Evolutionary conservation across 2,113 vertebrate genomes (phyloP).

Genomic region (Pluvianellus socialis): DNA sequence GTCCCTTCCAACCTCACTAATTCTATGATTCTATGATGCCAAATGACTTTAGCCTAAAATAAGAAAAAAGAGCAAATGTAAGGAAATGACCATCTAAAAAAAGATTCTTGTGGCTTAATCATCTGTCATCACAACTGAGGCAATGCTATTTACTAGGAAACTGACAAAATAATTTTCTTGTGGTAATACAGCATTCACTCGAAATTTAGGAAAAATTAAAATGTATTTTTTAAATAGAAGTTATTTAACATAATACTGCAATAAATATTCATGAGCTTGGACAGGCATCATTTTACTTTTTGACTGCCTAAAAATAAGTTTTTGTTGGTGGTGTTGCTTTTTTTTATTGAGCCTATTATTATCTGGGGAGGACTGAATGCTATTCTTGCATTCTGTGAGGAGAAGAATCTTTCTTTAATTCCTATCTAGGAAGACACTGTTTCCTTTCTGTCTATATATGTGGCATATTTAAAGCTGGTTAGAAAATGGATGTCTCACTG

Average conservation of each 20-base stretch:
- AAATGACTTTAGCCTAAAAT: not conserved
- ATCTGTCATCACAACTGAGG: not conserved
- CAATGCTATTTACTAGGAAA: not conserved
- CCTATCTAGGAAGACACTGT: not conserved
- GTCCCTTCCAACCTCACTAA: too few relatives aligned
- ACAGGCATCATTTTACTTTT: not conserved
- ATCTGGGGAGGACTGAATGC: not conserved
- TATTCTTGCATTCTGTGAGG: not conserved
- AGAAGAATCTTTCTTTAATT: not conserved
- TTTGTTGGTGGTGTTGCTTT: not conserved
- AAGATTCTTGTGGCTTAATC: not conserved
- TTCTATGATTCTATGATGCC: too few relatives aligned
- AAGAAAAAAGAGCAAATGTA: not conserved
- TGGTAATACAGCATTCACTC: not conserved
- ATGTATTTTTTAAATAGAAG: not conserved
- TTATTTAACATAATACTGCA: not conserved
- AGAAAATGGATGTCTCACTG: not conserved
- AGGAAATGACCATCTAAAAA: not conserved
- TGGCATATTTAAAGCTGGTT: not conserved
- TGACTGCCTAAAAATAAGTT: not conserved
- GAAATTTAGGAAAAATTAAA: not conserved
- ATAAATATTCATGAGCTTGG: not conserved
- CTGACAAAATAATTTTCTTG: not conserved
- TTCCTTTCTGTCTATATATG: not conserved
- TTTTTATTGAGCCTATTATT: not conserved